A percentile compares a stretch with the other conserved stretches of the same genome.
These are phyloP conservation scores for Climacteris rufus DNA, from an alignment of 2,113 vertebrate genomes.

Conservation along the genomic window DNA sequence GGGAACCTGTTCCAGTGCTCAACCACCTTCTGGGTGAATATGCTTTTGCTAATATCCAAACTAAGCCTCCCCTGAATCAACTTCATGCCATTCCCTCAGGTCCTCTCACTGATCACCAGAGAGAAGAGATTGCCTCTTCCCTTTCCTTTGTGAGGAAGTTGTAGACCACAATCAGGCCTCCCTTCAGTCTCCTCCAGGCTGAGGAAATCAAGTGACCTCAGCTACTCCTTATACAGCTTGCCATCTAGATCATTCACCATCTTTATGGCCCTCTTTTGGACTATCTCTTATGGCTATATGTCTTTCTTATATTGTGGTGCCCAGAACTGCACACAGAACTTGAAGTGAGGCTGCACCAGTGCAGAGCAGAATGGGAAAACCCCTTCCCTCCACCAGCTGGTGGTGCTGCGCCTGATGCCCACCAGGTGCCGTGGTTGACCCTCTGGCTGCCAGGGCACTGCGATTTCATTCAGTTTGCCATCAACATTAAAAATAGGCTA, in stretches of 20 bases:
- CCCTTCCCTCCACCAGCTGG: not conserved
- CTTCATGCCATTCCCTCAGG: rapidly evolving
- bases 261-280: not conserved
- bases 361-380: not conserved
- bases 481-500: not conserved
- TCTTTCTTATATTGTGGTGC: not conserved
- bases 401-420: not conserved
- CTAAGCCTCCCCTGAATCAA: not conserved
- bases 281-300: not conserved
- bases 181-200: not conserved
- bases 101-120: not conserved
- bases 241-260: not conserved
- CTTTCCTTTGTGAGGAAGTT: rapidly evolving
- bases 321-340: not conserved
- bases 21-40: not conserved
- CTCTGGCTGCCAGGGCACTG: not conserved
- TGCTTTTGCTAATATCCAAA: rapidly evolving
- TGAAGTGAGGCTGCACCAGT: not conserved
- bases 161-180: no score
- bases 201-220: not conserved
- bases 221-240: not conserved
- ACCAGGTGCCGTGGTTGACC: not conserved
- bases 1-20: not conserved
- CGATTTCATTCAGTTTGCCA: not conserved
- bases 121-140: rapidly evolving